A percentile compares a stretch with the other conserved stretches of the same genome.
Conservation (phyloP, 2,113 vertebrate species). For the Scartelaos histophorus region DNA sequence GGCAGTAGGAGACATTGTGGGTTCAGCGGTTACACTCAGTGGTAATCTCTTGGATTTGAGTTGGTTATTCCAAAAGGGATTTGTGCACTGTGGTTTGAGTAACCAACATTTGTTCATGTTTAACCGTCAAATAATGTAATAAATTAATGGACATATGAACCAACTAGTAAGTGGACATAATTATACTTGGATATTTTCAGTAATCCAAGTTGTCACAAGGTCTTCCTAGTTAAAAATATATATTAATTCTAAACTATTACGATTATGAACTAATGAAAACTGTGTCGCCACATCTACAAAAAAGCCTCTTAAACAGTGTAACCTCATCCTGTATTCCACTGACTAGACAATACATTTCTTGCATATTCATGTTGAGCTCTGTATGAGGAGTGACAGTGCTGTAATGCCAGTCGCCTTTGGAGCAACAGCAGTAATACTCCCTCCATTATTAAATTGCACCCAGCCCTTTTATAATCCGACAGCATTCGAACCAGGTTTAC, state of each 20-base stretch:
- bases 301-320: neutral
- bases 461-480: conserved; percentile 23
- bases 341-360: conserved; percentile 3
- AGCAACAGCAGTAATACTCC: conserved; percentile 11
- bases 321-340: neutral
- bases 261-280: neutral
- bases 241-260: neutral
- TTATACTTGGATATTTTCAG: neutral
- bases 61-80: conserved; percentile 1
- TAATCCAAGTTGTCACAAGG: neutral
- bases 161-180: neutral
- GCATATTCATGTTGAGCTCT: conserved; percentile 10
- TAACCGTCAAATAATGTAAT: neutral
- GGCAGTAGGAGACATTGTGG: neutral
- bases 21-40: neutral
- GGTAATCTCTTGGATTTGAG: conserved; percentile 6
- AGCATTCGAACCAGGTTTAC: conserved; percentile 28
- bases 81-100: neutral
- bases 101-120: neutral
- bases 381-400: conserved; percentile 2
- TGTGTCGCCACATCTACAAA: neutral
- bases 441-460: conserved; percentile 25
- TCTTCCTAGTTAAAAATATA: neutral
- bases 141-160: neutral
- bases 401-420: conserved; percentile 1